Evolutionary conservation across 37 sponge, comb jelly and placozoan species (phyloP).

Genomic region (Beroe forskalii): DNA sequence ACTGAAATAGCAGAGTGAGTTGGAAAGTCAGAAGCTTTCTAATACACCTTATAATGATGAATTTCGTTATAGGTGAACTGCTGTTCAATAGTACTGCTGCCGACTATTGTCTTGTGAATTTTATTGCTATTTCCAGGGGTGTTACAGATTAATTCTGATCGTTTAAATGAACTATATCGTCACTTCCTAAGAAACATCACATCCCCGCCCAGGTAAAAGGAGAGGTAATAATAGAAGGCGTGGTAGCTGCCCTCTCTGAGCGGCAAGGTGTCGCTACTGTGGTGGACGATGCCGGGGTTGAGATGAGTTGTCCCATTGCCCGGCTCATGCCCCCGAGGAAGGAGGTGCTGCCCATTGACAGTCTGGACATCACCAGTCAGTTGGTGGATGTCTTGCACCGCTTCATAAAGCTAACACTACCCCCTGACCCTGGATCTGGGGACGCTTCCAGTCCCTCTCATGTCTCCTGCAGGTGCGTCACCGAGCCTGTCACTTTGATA

Average conservation of each 20-base stretch:
- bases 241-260: constrained; percentile 20
- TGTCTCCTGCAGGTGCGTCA: constrained; percentile 19
- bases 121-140: too few relatives aligned
- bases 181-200: too few relatives aligned
- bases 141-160: too few relatives aligned
- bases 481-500: too few relatives aligned
- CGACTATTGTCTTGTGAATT: too few relatives aligned
- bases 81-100: too few relatives aligned
- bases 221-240: constrained; percentile 25
- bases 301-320: constrained; percentile 44
- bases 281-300: neutral
- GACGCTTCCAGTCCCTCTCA: constrained; percentile 21
- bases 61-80: too few relatives aligned
- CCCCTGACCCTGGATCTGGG: constrained; percentile 25
- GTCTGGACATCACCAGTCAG: constrained; percentile 24
- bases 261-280: constrained; percentile 41
- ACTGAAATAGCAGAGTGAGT: too few relatives aligned
- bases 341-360: constrained; percentile 39
- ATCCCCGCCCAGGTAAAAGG: constrained; percentile 24
- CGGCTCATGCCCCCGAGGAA: constrained; percentile 36
- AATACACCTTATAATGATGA: too few relatives aligned
- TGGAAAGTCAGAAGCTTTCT: too few relatives aligned
- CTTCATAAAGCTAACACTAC: constrained; percentile 33
- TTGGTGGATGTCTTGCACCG: neutral
- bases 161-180: too few relatives aligned